Evolutionary conservation across 2,797 vertebrate species (phyloP).

Genomic region (Macroramphosus scolopax): DNA sequence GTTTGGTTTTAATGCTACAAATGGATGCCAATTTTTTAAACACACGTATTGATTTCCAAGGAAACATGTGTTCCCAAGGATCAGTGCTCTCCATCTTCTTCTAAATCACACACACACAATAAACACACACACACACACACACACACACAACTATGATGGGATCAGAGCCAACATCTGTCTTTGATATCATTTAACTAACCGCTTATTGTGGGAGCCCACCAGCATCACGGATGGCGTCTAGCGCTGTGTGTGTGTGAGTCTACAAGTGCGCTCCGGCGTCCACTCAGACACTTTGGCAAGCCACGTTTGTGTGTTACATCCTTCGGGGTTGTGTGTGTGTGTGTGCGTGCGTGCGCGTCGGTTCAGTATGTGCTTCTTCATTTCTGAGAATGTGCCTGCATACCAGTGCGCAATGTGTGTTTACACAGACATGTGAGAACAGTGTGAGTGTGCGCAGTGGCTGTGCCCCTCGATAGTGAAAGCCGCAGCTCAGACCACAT

Average conservation of each 20-base stretch:
- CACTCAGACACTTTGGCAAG: constrained; percentile 63
- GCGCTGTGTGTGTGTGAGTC: constrained; percentile 61
- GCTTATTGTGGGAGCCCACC: constrained; percentile 76
- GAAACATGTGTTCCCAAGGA: constrained; percentile 38
- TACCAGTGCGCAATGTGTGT: constrained; percentile 71
- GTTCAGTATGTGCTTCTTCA: constrained; percentile 52
- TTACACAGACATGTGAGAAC: constrained; percentile 77
- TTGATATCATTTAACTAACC: constrained; percentile 78
- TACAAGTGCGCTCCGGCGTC: constrained; percentile 48
- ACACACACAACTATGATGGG: constrained; percentile 60
- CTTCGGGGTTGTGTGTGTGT: constrained; percentile 41
- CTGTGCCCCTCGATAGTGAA: constrained; percentile 66
- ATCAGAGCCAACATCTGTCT: constrained; percentile 77
- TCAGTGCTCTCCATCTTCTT: constrained; percentile 33
- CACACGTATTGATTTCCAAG: constrained; percentile 26
- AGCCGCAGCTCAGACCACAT: constrained; percentile 75
- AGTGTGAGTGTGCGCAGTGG: constrained; percentile 72
- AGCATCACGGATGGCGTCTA: constrained; percentile 72
- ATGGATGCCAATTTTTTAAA: constrained; percentile 23
- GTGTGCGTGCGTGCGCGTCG: constrained; percentile 29
- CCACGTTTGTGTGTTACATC: constrained; percentile 60
- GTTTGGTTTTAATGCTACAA: constrained; percentile 20
- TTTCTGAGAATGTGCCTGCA: constrained; percentile 73
- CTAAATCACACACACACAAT: constrained; percentile 40
- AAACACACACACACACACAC: constrained; percentile 34